Evolutionary conservation across 2,113 vertebrate genomes (phyloP).

Genomic region (Candoia aspera): DNA sequence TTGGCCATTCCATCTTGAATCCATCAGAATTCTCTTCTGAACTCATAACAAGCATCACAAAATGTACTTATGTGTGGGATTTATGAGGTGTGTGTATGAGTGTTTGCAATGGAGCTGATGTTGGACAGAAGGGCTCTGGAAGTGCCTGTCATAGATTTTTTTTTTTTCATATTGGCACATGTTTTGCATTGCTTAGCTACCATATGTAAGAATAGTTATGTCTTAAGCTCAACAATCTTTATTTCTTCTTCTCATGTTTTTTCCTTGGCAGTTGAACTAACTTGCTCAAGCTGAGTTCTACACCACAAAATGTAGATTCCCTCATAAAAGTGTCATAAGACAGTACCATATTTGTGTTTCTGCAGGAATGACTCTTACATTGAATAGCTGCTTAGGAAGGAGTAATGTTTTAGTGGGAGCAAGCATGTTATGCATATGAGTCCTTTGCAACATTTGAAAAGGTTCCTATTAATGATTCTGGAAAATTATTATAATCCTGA

Average conservation of each 20-base stretch:
- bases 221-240: neutral
- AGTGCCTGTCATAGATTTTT: neutral
- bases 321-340: neutral
- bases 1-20: slow-evolving; percentile 6
- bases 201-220: rapidly evolving
- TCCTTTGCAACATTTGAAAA: neutral
- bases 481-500: neutral
- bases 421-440: neutral
- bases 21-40: neutral
- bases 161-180: neutral
- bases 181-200: slow-evolving; percentile 15
- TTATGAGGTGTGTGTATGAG: neutral
- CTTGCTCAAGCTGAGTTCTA: neutral
- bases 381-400: neutral
- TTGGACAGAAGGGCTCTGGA: neutral
- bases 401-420: neutral
- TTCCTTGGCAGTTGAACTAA: neutral
- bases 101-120: neutral
- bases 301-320: neutral
- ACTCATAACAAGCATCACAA: neutral
- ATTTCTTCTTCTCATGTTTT: neutral
- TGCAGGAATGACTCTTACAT: neutral
- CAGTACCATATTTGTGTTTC: neutral
- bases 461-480: neutral
- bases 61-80: neutral